Base-by-base conservation (phyloP, 1,140 invertebrate genomes). In the Trissolcus basalis region DNA sequence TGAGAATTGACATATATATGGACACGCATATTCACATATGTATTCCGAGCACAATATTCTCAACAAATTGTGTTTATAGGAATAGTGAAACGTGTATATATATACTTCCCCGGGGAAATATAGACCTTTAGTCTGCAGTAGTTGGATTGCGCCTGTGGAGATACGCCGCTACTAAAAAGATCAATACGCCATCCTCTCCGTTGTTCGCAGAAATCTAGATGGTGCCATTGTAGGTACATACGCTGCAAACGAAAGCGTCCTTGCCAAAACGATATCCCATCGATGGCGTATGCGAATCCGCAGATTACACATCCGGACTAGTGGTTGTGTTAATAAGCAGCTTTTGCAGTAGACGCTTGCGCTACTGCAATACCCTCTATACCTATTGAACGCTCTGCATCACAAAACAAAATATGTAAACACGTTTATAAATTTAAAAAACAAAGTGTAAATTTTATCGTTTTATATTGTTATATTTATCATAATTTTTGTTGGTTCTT, bases 61-160 rank as follows among this genome's bases (percentile, higher is more conserved):
- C 64, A 79, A 79, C 81, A 87, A 88, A 88, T 88, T 88, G 87
- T 85, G 85, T 88, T 88, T 89, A 87, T 87, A 86, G 84, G 83
- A 86, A 87, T 85, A 84, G 85, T 85, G 85, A 87, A 87, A 86
- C 73, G 80, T 86, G 80, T 86, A 27, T 27, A 27, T 27, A 27
- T 27, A 87, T 85, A 86, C 80, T 81, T 86, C 87, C 85, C 86
- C 45, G 58, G 85, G 87, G 87, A 88, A 89, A 89, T 89, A 88
- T 88, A 86, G 84, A 87, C 82, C 83, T 86, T 87, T 85, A 84
- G 84, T 84, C 80, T 78, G 77, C 78, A 79, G 72, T 68, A 81
- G 85, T 82, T 85, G 83, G 85, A 87, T 87, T 84, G 83, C 82
- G 83, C 80, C 84, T 83, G 84, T 82, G 79, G 79, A 86, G 82